Conservation (phyloP, 2,888 invertebrate species). For the Achlya flavicornis region DNA sequence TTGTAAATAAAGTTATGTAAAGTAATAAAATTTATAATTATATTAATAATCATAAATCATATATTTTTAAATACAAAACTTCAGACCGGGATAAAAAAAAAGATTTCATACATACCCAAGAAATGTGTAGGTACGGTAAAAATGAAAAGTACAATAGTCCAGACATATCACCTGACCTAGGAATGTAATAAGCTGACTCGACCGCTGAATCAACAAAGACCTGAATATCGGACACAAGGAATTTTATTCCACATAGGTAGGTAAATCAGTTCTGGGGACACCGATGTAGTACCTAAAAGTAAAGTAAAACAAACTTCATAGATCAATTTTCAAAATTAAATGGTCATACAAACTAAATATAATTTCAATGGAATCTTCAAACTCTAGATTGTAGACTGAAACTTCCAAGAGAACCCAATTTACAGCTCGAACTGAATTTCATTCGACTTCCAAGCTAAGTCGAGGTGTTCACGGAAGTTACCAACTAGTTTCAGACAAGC, state of each 20-base stretch:
- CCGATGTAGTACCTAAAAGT: neutral
- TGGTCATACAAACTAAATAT: neutral
- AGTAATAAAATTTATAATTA: no score
- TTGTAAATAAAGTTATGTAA: no score
- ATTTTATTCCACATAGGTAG: neutral
- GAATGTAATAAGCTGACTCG: neutral
- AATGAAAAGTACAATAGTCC: neutral
- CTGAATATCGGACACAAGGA: neutral
- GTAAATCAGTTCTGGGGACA: neutral
- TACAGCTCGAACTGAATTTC: slow-evolving; percentile 3
- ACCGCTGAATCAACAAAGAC: neutral
- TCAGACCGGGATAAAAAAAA: no score
- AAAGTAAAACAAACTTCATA: neutral
- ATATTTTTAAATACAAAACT: no score
- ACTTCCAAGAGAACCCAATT: neutral
- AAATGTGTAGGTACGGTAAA: neutral
- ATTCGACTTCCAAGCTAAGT: neutral
- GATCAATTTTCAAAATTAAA: neutral
- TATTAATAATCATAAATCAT: no score
- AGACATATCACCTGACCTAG: neutral
- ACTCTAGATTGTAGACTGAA: neutral
- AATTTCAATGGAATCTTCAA: neutral
- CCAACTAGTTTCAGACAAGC: neutral
- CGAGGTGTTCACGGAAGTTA: neutral
- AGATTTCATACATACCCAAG: no score